phyloP scores from a whole-genome alignment of 1,140 invertebrate genomes.

The Manduca sexta region DNA sequence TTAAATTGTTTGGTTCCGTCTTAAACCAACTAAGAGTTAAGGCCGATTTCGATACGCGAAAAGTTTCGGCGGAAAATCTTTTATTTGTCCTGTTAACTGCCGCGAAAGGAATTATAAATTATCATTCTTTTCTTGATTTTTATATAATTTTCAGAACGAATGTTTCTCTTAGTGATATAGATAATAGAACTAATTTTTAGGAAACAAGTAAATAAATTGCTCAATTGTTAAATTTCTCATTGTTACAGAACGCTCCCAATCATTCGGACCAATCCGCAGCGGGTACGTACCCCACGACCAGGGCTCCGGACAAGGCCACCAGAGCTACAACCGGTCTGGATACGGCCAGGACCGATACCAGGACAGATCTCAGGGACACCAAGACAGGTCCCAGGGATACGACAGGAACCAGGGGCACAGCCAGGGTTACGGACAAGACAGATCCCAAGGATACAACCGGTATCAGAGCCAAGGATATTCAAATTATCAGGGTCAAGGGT shows the following conservation, averaged over 20 bases:
- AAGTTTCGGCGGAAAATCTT: too few relatives aligned
- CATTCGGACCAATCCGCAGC: conserved; percentile 45
- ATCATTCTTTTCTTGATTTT: too few relatives aligned
- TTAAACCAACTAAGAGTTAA: too few relatives aligned
- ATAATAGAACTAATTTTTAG: too few relatives aligned
- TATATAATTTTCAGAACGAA: too few relatives aligned
- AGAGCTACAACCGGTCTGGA: conserved; percentile 12
- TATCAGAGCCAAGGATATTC: conserved; percentile 8
- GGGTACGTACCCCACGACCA: conserved; percentile 36
- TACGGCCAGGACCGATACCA: conserved; percentile 18
- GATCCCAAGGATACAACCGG: conserved; percentile 11
- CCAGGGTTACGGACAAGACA: conserved; percentile 8
- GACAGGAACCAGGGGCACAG: conserved; percentile 10
- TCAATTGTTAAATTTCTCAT: conserved; percentile 9
- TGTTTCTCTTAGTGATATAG: too few relatives aligned
- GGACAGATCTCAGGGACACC: too few relatives aligned
- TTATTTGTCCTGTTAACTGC: too few relatives aligned
- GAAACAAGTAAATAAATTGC: too few relatives aligned
- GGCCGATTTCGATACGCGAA: too few relatives aligned
- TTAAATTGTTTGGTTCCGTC: too few relatives aligned
- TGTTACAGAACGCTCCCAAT: conserved; percentile 52
- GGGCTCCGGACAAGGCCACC: conserved; percentile 7
- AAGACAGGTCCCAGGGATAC: conserved; percentile 1
- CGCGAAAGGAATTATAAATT: too few relatives aligned
- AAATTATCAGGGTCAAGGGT: conserved; percentile 16